These are phyloP conservation scores for Meloidogyne floridensis DNA, from an alignment of 1,140 invertebrate genomes.

Conservation along the genomic window DNA sequence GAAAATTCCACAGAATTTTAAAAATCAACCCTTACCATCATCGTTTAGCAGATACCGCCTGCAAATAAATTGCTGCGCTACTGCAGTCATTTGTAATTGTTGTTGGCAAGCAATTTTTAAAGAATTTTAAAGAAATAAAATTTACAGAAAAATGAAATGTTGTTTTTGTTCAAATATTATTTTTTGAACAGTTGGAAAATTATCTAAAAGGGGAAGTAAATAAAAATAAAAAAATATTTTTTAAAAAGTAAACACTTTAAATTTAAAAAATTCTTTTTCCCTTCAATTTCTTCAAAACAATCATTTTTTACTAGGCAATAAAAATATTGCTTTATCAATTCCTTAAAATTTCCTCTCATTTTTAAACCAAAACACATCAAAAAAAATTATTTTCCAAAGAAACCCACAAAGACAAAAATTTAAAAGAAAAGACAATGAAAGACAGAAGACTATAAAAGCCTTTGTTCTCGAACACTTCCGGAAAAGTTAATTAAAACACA, in stretches of 20 bases:
- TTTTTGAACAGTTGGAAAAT: not conserved
- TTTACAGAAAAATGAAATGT: not conserved
- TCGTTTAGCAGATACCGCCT: slow-evolving; percentile 44
- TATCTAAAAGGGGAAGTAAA: not conserved
- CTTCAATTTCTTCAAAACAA: not conserved
- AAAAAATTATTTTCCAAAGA: not conserved
- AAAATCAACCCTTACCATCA: slow-evolving; percentile 31
- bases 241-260: not conserved
- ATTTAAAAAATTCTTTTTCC: not conserved
- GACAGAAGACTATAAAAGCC: not conserved
- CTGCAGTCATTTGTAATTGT: slow-evolving; percentile 2
- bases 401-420: not conserved
- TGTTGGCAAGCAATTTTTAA: not conserved
- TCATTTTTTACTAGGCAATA: not conserved
- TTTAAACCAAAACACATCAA: not conserved
- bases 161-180: not conserved
- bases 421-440: not conserved
- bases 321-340: not conserved
- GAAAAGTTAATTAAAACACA: not conserved
- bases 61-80: slow-evolving; percentile 36
- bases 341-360: not conserved
- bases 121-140: not conserved
- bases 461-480: not conserved
- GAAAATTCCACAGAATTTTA: not conserved
- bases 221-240: too few species aligned